Evolutionary conservation across 2,888 invertebrate genomes (phyloP).

Genomic region (Lobophora halterata): DNA sequence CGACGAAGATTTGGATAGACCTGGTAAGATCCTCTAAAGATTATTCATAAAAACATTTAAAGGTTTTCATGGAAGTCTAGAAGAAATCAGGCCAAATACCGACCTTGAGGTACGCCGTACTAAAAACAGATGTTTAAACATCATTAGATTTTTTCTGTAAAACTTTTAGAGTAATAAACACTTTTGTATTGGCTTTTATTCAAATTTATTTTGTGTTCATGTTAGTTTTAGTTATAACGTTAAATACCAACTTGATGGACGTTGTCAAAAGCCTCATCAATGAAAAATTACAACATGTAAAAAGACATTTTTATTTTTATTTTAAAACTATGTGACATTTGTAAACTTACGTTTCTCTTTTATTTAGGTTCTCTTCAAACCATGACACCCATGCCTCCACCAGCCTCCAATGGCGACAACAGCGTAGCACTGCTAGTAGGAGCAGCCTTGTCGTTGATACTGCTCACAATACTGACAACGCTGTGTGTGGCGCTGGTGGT

Average conservation of each 20-base stretch:
- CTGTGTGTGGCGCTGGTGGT: slow-evolving; percentile 69
- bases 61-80: background rate
- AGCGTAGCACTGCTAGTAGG: slow-evolving; percentile 68
- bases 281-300: too few relatives aligned
- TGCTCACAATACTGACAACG: slow-evolving; percentile 71
- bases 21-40: slow-evolving; percentile 45
- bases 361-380: slow-evolving; percentile 67
- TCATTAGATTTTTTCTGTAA: too few relatives aligned
- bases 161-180: too few relatives aligned
- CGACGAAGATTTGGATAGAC: slow-evolving; percentile 62
- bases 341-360: slow-evolving; percentile 4
- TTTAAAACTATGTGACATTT: too few relatives aligned
- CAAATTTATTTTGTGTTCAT: too few relatives aligned
- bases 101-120: slow-evolving; percentile 1
- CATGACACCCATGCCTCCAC: slow-evolving; percentile 60
- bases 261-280: background rate
- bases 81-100: background rate
- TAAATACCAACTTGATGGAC: too few relatives aligned
- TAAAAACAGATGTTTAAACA: too few relatives aligned
- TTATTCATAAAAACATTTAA: background rate
- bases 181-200: too few relatives aligned
- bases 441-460: slow-evolving; percentile 63
- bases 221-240: too few relatives aligned
- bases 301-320: too few relatives aligned
- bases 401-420: slow-evolving; percentile 49